A percentile compares a stretch with the other conserved stretches of the same genome.
These are phyloP conservation scores for Sorex fumeus DNA, from an alignment of 2,113 vertebrate species.

Conservation along the genomic window DNA sequence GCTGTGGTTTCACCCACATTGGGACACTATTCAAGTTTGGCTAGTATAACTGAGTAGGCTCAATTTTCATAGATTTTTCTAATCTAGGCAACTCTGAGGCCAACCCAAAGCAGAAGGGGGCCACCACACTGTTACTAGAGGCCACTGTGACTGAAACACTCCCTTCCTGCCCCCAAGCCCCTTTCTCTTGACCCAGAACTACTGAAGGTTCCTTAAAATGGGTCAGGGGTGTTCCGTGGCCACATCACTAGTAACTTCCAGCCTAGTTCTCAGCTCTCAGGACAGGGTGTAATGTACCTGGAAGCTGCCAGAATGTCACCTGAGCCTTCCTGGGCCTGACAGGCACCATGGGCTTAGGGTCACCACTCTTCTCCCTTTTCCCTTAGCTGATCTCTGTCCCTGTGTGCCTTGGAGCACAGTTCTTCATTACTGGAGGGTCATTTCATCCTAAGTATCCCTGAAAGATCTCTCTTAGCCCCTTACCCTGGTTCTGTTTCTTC, in stretches of 20 bases:
- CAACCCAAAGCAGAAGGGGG: neutral
- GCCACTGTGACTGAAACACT: neutral
- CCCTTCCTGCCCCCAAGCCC: fast-evolving
- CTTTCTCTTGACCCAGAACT: slow-evolving; percentile 5
- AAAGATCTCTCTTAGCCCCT: neutral
- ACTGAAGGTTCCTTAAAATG: neutral
- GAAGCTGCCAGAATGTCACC: neutral
- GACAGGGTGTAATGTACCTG: neutral
- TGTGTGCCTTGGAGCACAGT: neutral
- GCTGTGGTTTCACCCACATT: too few species aligned
- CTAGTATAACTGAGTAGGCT: neutral
- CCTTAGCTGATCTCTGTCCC: neutral
- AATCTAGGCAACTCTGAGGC: neutral
- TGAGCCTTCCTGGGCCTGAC: slow-evolving; percentile 47
- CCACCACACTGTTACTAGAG: neutral
- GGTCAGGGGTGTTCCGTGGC: neutral
- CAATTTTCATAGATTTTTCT: neutral
- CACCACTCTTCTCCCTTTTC: neutral
- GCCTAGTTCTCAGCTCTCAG: neutral
- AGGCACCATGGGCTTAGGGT: neutral
- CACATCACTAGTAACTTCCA: neutral
- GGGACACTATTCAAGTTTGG: neutral
- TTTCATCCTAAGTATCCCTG: neutral
- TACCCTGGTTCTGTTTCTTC: neutral
- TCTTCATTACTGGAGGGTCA: neutral